Evolutionary conservation across 92 coral and sea anemone genomes (phyloP).

Genomic region (Epizoanthus scotinus): DNA sequence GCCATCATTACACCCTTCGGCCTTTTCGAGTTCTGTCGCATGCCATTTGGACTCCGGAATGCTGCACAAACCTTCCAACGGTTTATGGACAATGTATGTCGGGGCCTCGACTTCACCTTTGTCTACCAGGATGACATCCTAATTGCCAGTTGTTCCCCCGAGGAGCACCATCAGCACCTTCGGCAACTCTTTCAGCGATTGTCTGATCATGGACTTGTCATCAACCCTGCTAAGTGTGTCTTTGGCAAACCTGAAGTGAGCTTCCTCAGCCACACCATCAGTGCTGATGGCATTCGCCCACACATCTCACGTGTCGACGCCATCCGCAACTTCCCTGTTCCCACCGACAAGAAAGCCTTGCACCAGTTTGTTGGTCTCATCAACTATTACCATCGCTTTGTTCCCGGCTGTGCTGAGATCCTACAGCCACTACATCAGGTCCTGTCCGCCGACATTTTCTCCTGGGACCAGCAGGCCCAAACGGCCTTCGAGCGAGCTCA

Average conservation of each 20-base stretch:
- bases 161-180: too few species aligned
- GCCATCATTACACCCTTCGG: too few species aligned
- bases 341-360: constrained; percentile 36
- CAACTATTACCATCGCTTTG: constrained; percentile 36
- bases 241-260: too few species aligned
- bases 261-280: too few species aligned
- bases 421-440: constrained; percentile 27
- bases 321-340: constrained; percentile 19
- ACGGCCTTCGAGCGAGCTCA: constrained; percentile 20
- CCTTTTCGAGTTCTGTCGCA: constrained; percentile 41
- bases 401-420: constrained; percentile 33
- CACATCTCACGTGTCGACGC: too few species aligned
- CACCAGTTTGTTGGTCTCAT: too few species aligned
- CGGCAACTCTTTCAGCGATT: too few species aligned
- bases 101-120: constrained; percentile 37
- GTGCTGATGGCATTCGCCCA: too few species aligned
- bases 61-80: constrained; percentile 55
- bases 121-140: too few species aligned
- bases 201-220: too few species aligned
- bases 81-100: constrained; percentile 12
- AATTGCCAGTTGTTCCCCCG: too few species aligned
- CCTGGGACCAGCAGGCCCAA: constrained; percentile 1
- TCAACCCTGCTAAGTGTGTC: too few species aligned
- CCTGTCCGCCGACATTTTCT: constrained; percentile 13
- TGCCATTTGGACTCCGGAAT: constrained; percentile 47